These are phyloP conservation scores for Panagrolaimus sp. DNA, from an alignment of 1,140 invertebrate species.

Conservation along the genomic window DNA sequence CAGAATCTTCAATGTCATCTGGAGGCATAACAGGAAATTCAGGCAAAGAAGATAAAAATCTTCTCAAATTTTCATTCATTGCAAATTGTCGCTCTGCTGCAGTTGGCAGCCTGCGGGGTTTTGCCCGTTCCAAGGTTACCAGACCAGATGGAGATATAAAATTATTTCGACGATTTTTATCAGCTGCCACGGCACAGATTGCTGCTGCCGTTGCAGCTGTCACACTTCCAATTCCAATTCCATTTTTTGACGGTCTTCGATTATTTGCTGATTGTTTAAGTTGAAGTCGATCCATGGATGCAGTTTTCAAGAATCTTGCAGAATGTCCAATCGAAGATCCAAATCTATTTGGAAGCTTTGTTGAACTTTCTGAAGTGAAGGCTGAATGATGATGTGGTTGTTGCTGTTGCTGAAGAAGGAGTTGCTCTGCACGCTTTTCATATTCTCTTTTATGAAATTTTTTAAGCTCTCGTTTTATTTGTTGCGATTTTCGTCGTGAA, in stretches of 20 bases:
- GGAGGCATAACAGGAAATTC: neutral
- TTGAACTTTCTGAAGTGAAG: neutral
- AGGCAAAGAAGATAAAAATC: constrained; percentile 1
- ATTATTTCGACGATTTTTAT: too few relatives aligned
- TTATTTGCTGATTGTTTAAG: neutral
- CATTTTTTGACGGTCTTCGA: neutral
- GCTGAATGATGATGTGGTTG: neutral
- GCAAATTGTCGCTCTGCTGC: constrained; percentile 9
- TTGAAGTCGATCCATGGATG: constrained; percentile 1
- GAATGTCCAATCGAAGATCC: neutral
- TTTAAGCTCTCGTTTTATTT: constrained; percentile 5
- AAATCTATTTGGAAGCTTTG: neutral
- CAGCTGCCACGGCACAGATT: neutral
- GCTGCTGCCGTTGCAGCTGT: neutral
- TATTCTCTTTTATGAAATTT: constrained; percentile 13
- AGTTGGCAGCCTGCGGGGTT: constrained; percentile 8
- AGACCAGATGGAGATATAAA: neutral
- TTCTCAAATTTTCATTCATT: constrained; percentile 11
- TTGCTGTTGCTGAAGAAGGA: neutral
- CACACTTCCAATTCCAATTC: neutral
- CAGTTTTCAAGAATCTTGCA: constrained; percentile 8
- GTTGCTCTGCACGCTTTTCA: neutral
- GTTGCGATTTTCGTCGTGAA: constrained; percentile 3
- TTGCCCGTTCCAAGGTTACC: neutral
- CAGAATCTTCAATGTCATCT: neutral